These are phyloP conservation scores for Seriola aureovittata DNA, from an alignment of 2,113 vertebrate genomes.

Conservation along the genomic window DNA sequence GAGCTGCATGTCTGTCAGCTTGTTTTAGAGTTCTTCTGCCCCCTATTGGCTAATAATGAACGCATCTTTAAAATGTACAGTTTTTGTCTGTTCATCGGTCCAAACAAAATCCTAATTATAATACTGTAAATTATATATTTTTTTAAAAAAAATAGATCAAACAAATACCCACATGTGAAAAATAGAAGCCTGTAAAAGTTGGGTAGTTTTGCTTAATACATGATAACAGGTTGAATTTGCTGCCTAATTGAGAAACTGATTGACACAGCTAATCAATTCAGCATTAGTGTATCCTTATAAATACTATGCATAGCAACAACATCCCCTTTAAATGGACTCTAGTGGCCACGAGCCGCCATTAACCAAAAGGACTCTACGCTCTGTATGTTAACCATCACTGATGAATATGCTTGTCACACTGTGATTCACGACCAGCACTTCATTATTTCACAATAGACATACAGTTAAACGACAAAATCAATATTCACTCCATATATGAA, in stretches of 20 bases:
- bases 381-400: not conserved
- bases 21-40: too few relatives aligned
- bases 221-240: not conserved
- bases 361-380: not conserved
- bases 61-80: too few relatives aligned
- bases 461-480: slow-evolving; percentile 32
- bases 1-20: not conserved
- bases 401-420: slow-evolving; percentile 22
- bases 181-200: not conserved
- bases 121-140: too few relatives aligned
- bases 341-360: not conserved
- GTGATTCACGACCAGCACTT: slow-evolving; percentile 1
- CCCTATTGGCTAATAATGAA: too few relatives aligned
- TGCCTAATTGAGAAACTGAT: not conserved
- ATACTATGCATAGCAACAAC: not conserved
- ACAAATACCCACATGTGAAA: too few relatives aligned
- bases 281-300: not conserved
- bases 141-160: not conserved
- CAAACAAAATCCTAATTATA: not conserved
- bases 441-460: slow-evolving; percentile 31
- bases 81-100: too few relatives aligned
- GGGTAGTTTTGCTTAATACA: not conserved
- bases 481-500: not conserved
- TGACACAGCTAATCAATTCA: not conserved
- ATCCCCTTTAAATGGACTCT: not conserved